Evolutionary conservation across 2,888 invertebrate genomes (phyloP).

Genomic region (Bellardia pandia): DNA sequence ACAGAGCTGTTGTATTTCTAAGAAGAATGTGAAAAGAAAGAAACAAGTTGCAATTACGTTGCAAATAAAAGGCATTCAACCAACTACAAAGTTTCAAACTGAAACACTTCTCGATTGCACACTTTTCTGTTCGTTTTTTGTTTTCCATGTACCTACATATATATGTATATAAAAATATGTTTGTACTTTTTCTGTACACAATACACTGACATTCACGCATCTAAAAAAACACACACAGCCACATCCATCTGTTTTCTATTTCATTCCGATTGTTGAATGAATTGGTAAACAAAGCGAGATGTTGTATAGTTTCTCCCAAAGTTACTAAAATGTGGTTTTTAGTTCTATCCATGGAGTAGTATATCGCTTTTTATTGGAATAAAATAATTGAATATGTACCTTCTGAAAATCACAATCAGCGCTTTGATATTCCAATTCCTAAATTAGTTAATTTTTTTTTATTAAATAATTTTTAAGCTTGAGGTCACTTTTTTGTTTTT

Average conservation of each 20-base stretch:
- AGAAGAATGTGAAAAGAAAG: constrained; percentile 35
- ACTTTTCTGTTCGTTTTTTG: constrained; percentile 10
- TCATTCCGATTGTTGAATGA: constrained; percentile 11
- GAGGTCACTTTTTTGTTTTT: too few relatives aligned
- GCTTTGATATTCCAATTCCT: too few relatives aligned
- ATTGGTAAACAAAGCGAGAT: background rate
- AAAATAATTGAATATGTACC: too few relatives aligned
- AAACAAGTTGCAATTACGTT: constrained; percentile 65
- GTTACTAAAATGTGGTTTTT: constrained; percentile 23
- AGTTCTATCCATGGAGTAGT: background rate
- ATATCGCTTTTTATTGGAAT: background rate
- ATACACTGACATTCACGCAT: constrained; percentile 38
- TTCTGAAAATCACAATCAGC: too few relatives aligned
- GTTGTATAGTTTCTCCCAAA: background rate
- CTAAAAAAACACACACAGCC: background rate
- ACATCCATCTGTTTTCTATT: constrained; percentile 20
- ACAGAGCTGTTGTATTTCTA: background rate
- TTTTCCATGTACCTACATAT: constrained; percentile 5
- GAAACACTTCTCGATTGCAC: constrained; percentile 48
- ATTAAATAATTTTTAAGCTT: too few relatives aligned
- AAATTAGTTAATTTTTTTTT: too few relatives aligned
- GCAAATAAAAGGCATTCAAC: constrained; percentile 65
- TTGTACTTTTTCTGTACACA: constrained; percentile 9
- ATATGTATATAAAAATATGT: background rate
- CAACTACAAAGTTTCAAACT: constrained; percentile 34